A percentile compares a stretch with the other conserved stretches of the same genome.
phyloP scores from a whole-genome alignment of 2,113 vertebrate genomes.

The Dromiciops gliroides region DNA sequence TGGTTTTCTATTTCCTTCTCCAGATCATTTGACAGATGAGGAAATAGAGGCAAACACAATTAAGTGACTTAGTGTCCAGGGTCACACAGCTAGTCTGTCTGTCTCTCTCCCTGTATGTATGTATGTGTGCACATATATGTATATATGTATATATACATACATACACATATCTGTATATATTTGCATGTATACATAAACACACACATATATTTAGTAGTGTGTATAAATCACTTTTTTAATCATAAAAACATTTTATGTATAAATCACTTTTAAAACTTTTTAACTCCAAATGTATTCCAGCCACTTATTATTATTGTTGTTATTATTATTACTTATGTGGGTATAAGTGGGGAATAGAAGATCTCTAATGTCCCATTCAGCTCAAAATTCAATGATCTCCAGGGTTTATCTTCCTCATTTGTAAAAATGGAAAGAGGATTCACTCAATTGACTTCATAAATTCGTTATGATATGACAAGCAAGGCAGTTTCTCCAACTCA shows the following conservation, averaged over 20 bases:
- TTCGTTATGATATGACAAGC: neutral
- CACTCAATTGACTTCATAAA: neutral
- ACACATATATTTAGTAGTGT: neutral
- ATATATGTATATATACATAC: too few species aligned
- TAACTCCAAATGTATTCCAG: neutral
- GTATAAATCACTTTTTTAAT: neutral
- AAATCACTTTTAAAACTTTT: neutral
- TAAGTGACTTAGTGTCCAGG: too few species aligned
- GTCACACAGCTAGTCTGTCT: too few species aligned
- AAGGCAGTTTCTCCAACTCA: neutral
- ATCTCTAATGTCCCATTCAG: neutral
- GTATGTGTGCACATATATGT: neutral
- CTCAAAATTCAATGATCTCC: neutral
- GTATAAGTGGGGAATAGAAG: neutral
- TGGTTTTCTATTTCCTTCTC: neutral
- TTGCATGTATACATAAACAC: too few species aligned
- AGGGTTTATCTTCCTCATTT: neutral
- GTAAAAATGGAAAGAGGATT: neutral
- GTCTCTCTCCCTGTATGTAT: too few species aligned
- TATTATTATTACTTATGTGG: neutral
- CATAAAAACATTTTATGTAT: too few species aligned
- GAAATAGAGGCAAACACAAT: too few species aligned
- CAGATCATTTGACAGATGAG: neutral
- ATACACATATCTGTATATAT: too few species aligned
- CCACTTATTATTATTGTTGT: too few species aligned